Evolutionary conservation across 2,797 vertebrate species (phyloP).

Genomic region (Malacoctenus gilli): DNA sequence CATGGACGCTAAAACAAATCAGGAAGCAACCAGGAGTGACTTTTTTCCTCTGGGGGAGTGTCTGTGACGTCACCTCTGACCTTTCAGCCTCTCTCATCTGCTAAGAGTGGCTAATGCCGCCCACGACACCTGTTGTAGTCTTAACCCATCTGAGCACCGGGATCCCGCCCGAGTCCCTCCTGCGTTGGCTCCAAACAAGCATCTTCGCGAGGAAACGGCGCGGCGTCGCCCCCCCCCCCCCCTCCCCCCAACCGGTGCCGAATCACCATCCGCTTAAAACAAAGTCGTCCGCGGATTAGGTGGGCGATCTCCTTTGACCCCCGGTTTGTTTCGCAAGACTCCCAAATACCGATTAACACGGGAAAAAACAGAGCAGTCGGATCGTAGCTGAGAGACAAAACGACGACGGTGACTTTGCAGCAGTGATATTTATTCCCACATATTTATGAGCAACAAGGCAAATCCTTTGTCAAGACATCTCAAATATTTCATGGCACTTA

Average conservation of each 20-base stretch:
- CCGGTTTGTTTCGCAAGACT: too few species aligned
- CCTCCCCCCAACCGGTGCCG: not conserved
- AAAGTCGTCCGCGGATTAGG: not conserved
- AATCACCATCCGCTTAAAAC: not conserved
- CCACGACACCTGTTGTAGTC: slow-evolving; percentile 63
- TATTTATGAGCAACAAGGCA: slow-evolving; percentile 61
- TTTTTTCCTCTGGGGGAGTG: slow-evolving; percentile 8
- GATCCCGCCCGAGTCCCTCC: slow-evolving; percentile 40
- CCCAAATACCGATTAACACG: too few species aligned
- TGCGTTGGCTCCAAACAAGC: too few species aligned
- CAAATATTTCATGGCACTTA: slow-evolving; percentile 71
- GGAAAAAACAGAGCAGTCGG: not conserved
- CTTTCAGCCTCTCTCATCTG: slow-evolving; percentile 58
- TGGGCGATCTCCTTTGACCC: not conserved
- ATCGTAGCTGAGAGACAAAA: not conserved
- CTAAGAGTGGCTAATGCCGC: slow-evolving; percentile 70
- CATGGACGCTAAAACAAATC: too few species aligned
- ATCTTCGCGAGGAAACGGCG: too few species aligned
- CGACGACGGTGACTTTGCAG: slow-evolving; percentile 31
- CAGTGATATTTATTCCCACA: slow-evolving; percentile 43
- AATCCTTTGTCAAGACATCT: slow-evolving; percentile 30
- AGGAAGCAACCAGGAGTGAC: too few species aligned
- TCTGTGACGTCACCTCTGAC: slow-evolving; percentile 44
- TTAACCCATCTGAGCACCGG: slow-evolving; percentile 31
- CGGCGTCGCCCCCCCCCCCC: slow-evolving; percentile 11